Conservation (phyloP, 1,140 invertebrate genomes). For the Zaprionus ornatus region DNA sequence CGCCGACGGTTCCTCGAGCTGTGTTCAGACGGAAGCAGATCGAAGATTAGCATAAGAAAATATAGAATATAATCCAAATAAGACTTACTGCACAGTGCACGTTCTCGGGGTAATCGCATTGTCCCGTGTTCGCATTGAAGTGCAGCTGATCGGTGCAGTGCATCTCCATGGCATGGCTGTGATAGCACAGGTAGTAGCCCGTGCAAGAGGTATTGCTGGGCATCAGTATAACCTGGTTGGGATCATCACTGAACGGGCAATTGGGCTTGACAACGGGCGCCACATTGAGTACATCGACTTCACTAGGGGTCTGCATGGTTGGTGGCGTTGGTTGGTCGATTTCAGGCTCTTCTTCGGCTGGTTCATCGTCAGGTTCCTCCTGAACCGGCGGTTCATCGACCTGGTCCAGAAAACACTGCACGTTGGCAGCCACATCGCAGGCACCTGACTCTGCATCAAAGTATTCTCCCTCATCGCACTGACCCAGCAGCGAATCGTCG, state of each 20-base stretch:
- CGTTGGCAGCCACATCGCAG: slow-evolving; percentile 64
- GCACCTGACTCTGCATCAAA: slow-evolving; percentile 60
- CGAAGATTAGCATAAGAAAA: neutral
- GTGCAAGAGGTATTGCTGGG: slow-evolving; percentile 65
- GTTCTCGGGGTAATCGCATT: slow-evolving; percentile 75
- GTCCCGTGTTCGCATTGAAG: slow-evolving; percentile 64
- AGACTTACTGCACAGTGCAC: slow-evolving; percentile 66
- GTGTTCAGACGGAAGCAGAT: neutral
- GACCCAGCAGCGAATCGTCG: slow-evolving; percentile 62
- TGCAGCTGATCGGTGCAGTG: slow-evolving; percentile 71
- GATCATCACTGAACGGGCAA: slow-evolving; percentile 71
- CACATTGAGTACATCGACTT: slow-evolving; percentile 52
- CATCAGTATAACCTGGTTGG: slow-evolving; percentile 70
- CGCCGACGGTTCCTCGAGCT: slow-evolving; percentile 52
- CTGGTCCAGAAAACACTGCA: slow-evolving; percentile 70
- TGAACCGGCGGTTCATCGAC: slow-evolving; percentile 44
- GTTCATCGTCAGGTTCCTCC: slow-evolving; percentile 36
- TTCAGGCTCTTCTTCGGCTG: neutral
- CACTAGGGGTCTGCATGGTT: slow-evolving; percentile 19
- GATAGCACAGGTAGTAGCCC: slow-evolving; percentile 74
- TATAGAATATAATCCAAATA: neutral
- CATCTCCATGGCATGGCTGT: slow-evolving; percentile 77
- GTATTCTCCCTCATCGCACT: slow-evolving; percentile 68
- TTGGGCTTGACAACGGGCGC: slow-evolving; percentile 63
- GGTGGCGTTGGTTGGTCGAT: slow-evolving; percentile 36